These are phyloP conservation scores for Aphaenogaster ashmeadi DNA, from an alignment of 1,140 invertebrate genomes.

Conservation along the genomic window DNA sequence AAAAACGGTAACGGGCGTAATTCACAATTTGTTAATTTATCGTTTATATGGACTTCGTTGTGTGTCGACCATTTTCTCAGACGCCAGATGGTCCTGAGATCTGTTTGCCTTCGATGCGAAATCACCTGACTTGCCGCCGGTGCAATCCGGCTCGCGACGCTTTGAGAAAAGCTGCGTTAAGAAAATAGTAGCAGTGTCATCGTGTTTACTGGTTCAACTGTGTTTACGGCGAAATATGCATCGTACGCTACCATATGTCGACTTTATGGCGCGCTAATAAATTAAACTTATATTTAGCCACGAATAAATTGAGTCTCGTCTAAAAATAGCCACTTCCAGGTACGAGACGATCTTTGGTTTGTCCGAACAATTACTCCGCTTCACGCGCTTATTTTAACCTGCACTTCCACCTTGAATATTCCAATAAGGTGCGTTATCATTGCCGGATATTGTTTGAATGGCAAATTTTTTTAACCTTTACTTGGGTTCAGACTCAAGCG, in stretches of 20 bases:
- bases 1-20: neutral
- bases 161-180: slow-evolving; percentile 27
- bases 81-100: slow-evolving; percentile 20
- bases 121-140: slow-evolving; percentile 5
- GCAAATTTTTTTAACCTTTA: neutral
- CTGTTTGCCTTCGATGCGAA: slow-evolving; percentile 10
- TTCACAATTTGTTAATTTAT: slow-evolving; percentile 6
- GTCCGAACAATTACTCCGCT: slow-evolving; percentile 58
- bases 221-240: slow-evolving; percentile 29
- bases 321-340: slow-evolving; percentile 58
- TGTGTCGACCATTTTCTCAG: neutral
- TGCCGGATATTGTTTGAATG: slow-evolving; percentile 8
- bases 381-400: neutral
- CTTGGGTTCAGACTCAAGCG: neutral
- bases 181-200: slow-evolving; percentile 22
- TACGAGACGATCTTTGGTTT: slow-evolving; percentile 55
- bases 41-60: neutral
- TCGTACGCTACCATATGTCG: slow-evolving; percentile 35
- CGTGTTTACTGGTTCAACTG: slow-evolving; percentile 14
- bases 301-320: slow-evolving; percentile 7
- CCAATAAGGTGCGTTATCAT: neutral
- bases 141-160: neutral
- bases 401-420: neutral
- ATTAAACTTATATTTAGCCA: slow-evolving; percentile 73
- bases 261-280: slow-evolving; percentile 64